phyloP scores from a whole-genome alignment of 64 coral and sea anemone species.

The Porites australiensis region DNA sequence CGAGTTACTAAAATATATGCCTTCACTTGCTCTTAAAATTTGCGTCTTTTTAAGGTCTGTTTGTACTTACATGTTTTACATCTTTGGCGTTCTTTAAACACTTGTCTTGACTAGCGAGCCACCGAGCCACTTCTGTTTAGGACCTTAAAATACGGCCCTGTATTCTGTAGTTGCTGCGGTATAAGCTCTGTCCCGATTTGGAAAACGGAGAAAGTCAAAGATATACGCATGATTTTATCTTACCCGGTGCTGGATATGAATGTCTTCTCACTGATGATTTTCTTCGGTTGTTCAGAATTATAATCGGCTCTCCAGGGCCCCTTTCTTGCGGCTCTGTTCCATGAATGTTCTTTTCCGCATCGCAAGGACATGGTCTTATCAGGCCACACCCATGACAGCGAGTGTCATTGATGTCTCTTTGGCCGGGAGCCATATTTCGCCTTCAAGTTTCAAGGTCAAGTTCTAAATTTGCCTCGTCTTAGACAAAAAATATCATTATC shows the following conservation, averaged over 20 bases:
- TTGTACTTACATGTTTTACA: too few species aligned
- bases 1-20: too few species aligned
- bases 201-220: too few species aligned
- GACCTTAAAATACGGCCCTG: too few species aligned
- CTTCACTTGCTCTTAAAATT: too few species aligned
- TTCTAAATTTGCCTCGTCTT: neutral
- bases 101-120: too few species aligned
- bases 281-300: constrained; percentile 18
- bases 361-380: constrained; percentile 27
- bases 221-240: neutral
- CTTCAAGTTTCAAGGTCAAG: neutral
- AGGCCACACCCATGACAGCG: neutral
- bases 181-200: too few species aligned
- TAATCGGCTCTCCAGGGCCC: neutral
- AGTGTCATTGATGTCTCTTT: constrained; percentile 19
- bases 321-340: neutral
- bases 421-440: neutral
- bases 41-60: too few species aligned
- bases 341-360: constrained; percentile 8
- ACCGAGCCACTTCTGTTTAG: too few species aligned
- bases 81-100: too few species aligned
- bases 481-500: neutral
- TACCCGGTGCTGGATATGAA: neutral
- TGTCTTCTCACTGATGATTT: neutral
- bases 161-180: too few species aligned